Base-by-base conservation (phyloP, 2,797 vertebrate species). In the Gymnodraco acuticeps region DNA sequence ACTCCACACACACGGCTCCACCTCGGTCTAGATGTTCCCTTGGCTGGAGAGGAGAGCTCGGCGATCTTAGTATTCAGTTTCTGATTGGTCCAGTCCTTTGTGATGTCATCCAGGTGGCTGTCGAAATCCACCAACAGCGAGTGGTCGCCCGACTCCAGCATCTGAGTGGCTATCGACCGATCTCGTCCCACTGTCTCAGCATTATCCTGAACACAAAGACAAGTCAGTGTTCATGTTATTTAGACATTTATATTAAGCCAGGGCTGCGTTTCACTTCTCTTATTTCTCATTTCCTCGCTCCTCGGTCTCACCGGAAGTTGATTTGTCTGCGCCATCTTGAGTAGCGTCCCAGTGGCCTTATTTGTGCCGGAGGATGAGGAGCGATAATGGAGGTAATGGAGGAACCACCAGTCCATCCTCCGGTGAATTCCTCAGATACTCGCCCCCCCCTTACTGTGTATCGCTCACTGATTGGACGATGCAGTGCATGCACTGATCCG, bases 51-150 rank as follows among this genome's bases (percentile, higher is more conserved):
- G 50, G 92, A 65, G 5, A 95, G 92, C 75, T 96, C 96, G 2
- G 89, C 93, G 64, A 98, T 96, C 83, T 95, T 96, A 46, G 77
- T 82, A 73, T 98, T 97, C 1, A 97, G 94, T 71, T 92, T 95
- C 89, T 96, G 95, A 93, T 98, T 98, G 93, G 97, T 97, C 97
- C 97, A 98, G 89, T 98, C 97, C 82, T 94, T 94, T 16, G 95
- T 95, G 60, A 98, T 97, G 95, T 98, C 97, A 3, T 98, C 96
- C 86, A 98, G 88, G 88, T 98, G 97, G 80, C 91, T 94, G 88
- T 98, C 97, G 46, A 97, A 98, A 79, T 98, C 97, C 64, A 98
- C 96, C 84, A 95, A 11, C 0, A 93, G 88, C 10, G 33, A 12
- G 64, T 95, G 94, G 50, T 96, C 96, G 38, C 94, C 94, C 2